Conservation (phyloP, 2,797 vertebrate species). For the Peromyscus nudipes region DNA sequence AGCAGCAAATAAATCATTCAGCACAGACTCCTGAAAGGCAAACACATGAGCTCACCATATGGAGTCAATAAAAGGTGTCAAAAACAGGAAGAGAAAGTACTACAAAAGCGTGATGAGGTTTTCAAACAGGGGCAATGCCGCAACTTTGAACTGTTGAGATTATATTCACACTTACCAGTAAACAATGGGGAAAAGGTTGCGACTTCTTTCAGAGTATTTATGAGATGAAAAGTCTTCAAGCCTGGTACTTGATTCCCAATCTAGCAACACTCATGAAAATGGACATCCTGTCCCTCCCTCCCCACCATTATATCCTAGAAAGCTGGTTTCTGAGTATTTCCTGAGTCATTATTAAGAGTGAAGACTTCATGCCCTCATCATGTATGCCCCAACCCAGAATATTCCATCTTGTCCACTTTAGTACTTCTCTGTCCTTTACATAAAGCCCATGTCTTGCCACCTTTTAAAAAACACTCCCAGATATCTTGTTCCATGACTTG, state of each 20-base stretch:
- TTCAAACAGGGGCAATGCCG: constrained; percentile 49
- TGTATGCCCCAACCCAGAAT: background rate
- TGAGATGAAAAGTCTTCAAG: constrained; percentile 36
- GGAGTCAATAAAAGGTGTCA: constrained; percentile 73
- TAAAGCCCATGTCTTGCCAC: background rate
- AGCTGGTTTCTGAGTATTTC: constrained; percentile 49
- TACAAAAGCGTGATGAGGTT: constrained; percentile 62
- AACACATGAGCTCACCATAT: constrained; percentile 51
- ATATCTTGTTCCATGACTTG: background rate
- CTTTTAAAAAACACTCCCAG: background rate
- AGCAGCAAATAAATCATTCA: constrained; percentile 67
- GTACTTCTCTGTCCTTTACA: constrained; percentile 40
- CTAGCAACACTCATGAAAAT: background rate
- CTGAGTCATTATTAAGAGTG: background rate
- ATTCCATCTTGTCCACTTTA: background rate
- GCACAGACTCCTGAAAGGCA: constrained; percentile 49
- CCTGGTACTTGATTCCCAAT: background rate
- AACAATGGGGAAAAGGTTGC: background rate
- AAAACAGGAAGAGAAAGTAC: constrained; percentile 32
- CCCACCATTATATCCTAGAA: background rate
- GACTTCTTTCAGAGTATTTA: constrained; percentile 15
- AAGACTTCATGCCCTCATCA: constrained; percentile 2
- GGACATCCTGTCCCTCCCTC: background rate
- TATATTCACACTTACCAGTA: constrained; percentile 18
- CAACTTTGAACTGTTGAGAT: constrained; percentile 46